Evolutionary conservation across 1,140 invertebrate species (phyloP), one percentile per base, ranked within the genome.

Genomic region (Cecropterus lyciades): DNA sequence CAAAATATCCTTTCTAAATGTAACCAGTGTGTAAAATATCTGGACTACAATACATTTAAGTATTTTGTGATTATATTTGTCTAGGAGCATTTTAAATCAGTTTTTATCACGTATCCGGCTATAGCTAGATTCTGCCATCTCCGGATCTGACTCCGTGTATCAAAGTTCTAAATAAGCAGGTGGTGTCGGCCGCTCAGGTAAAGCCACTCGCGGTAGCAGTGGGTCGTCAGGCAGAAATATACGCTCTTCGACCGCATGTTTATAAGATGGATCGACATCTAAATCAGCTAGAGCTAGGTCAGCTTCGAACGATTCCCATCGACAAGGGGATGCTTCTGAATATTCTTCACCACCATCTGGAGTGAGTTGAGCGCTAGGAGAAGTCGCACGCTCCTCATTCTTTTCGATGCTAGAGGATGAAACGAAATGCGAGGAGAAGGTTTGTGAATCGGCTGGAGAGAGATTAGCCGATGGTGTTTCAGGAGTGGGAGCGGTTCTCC

Each of bases 381-480:
- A 93, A n/a, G 92, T 89, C 11, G 85, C 85, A 55, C 85, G 84
- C 33, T 80, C 83, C 59, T 85, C 84, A 37, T 87, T 87, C 67
- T 75, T 87, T 65, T 92, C 89, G 51, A 94, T 89, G 71, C 92
- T 93, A 24, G 87, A 92, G 10, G 92, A 86, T 3, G 93, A 94
- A 0, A 93, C 93, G 70, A 93, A 94, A 79, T 93, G 93, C n/a
- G 93, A 94, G 14, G 93, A 93, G 71, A 94, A 94, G 27, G 93
- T 93, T 77, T 93, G 93, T 42, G 87, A 93, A 51, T 93, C 93
- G 46, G 89, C 93, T 56, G 93, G 93, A 6, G 93, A 94, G 2
- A 94, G 85, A 72, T 94, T 94, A 13, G 93, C 93, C n/a, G 92
- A 92, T 9, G 94, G 94, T 0, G 94, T 94, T 70, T 94, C 94